These are phyloP conservation scores for Polypterus bichir DNA, from an alignment of 2,113 vertebrate species.

Conservation along the genomic window DNA sequence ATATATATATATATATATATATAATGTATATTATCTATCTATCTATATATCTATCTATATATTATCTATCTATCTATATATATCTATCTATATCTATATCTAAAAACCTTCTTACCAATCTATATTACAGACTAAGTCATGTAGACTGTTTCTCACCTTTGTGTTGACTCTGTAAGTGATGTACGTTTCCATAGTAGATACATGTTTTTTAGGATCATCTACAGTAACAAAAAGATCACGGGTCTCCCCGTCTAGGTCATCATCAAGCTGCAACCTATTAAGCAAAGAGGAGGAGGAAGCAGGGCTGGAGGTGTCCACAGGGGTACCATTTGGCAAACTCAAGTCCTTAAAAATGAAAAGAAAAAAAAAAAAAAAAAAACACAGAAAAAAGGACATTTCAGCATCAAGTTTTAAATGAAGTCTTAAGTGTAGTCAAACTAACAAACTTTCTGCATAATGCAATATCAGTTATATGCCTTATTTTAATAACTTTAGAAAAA, in stretches of 20 bases:
- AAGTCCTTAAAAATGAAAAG: constrained; percentile 52
- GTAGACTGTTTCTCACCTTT: constrained; percentile 53
- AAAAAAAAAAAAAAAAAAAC: constrained; percentile 5
- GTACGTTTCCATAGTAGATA: constrained; percentile 96
- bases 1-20: no score
- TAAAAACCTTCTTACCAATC: no score
- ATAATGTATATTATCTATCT: no score
- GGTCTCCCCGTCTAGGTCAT: constrained; percentile 77
- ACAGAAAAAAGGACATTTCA: background rate
- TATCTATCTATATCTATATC: no score
- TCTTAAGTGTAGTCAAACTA: no score
- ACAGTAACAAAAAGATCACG: constrained; percentile 93
- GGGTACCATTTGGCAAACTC: constrained; percentile 79
- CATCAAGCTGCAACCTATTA: constrained; percentile 82
- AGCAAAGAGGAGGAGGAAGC: constrained; percentile 80
- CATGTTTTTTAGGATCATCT: constrained; percentile 91
- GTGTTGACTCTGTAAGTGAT: constrained; percentile 92
- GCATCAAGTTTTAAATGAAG: no score
- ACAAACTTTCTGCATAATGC: no score
- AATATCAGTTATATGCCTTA: no score
- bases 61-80: no score
- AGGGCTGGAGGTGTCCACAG: constrained; percentile 76
- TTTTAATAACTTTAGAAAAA: no score
- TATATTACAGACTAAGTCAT: background rate
- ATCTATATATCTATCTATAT: no score